Evolutionary conservation across 2,888 invertebrate genomes (phyloP).

Genomic region (Oscheius sp.): DNA sequence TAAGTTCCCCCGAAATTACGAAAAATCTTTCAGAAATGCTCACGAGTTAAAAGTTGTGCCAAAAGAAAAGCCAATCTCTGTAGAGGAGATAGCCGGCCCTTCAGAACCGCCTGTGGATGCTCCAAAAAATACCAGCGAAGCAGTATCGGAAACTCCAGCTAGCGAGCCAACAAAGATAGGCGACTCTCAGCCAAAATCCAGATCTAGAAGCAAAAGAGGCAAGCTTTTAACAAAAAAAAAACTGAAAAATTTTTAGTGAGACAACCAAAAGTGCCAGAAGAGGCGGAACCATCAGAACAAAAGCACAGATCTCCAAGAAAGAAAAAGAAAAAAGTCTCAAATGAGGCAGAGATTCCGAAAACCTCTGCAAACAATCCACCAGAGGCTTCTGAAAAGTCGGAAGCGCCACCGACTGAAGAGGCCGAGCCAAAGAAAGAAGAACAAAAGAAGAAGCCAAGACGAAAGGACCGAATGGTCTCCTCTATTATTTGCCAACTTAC

Average conservation of each 20-base stretch:
- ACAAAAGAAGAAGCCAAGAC: not conserved
- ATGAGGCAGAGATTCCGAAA: not conserved
- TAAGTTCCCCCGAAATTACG: not conserved
- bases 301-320: not conserved
- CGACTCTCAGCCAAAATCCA: not conserved
- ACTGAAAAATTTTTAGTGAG: not conserved
- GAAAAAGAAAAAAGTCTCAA: not conserved
- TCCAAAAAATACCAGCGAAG: no score
- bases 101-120: no score
- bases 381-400: not conserved
- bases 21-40: no score
- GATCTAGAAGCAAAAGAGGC: not conserved
- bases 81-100: not conserved
- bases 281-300: not conserved
- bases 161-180: not conserved
- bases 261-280: not conserved
- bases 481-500: slow-evolving; percentile 13
- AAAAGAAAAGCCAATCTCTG: no score
- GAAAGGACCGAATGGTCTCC: not conserved
- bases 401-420: not conserved
- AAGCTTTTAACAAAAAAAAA: not conserved
- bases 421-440: not conserved
- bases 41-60: no score
- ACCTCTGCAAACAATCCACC: not conserved
- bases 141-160: no score